Evolutionary conservation across 2,888 invertebrate genomes (phyloP).

Genomic region (Melieria picta): DNA sequence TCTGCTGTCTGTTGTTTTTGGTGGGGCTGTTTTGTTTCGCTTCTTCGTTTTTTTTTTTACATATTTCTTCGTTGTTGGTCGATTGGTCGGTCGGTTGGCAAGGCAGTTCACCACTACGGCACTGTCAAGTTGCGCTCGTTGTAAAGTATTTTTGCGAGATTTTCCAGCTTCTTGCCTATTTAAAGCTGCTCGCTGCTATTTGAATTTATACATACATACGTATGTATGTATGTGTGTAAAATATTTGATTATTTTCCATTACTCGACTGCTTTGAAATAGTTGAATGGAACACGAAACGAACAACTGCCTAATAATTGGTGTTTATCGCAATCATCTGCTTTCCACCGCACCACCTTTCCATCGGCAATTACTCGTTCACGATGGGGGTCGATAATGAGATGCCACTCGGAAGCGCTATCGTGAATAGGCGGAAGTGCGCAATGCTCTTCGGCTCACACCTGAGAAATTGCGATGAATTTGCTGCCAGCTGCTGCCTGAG

Average conservation of each 20-base stretch:
- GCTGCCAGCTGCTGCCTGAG: too few relatives aligned
- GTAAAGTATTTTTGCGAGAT: neutral
- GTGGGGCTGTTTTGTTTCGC: too few relatives aligned
- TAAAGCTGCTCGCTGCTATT: neutral
- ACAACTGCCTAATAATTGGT: too few relatives aligned
- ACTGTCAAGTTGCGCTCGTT: too few relatives aligned
- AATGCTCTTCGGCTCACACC: neutral
- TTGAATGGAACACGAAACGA: too few relatives aligned
- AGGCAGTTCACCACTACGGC: constrained; percentile 12
- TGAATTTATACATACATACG: constrained; percentile 5
- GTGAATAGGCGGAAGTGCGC: constrained; percentile 2
- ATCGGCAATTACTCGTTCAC: too few relatives aligned
- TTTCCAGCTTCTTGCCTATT: neutral
- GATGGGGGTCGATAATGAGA: neutral
- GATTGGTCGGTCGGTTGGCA: constrained; percentile 12
- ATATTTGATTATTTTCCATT: too few relatives aligned
- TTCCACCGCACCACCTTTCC: too few relatives aligned
- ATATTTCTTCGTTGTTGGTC: neutral
- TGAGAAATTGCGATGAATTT: too few relatives aligned
- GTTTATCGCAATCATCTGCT: too few relatives aligned
- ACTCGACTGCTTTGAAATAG: too few relatives aligned
- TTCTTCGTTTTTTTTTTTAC: too few relatives aligned
- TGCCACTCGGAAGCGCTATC: neutral
- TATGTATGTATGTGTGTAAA: neutral
- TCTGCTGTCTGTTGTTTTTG: constrained; percentile 3